These are phyloP conservation scores for Perca fluviatilis DNA, from an alignment of 2,113 vertebrate species.

Conservation along the genomic window DNA sequence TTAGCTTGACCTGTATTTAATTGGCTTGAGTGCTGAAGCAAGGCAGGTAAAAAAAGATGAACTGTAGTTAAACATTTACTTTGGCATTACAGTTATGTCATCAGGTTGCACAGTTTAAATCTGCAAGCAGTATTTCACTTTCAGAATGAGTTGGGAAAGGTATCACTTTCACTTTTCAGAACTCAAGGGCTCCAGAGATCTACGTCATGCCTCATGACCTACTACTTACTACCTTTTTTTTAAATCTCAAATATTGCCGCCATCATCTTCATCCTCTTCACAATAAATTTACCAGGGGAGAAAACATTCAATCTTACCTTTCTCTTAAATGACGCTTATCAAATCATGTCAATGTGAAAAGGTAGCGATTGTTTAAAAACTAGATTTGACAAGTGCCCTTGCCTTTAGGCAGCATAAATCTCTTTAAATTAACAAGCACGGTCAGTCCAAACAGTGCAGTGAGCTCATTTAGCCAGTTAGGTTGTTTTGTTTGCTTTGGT, in stretches of 20 bases:
- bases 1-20: conserved; percentile 12
- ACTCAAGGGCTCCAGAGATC: not conserved
- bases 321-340: not conserved
- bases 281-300: too few relatives aligned
- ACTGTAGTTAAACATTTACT: conserved; percentile 34
- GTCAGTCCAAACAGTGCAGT: conserved; percentile 20
- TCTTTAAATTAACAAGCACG: conserved; percentile 3
- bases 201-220: not conserved
- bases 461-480: conserved; percentile 32
- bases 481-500: conserved; percentile 30
- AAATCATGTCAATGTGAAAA: not conserved
- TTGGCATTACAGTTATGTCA: conserved; percentile 43
- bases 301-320: not conserved
- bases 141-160: conserved; percentile 31
- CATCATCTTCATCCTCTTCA: not conserved
- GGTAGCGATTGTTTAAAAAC: conserved; percentile 1
- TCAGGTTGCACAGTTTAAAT: conserved; percentile 26
- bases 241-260: not conserved
- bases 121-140: conserved; percentile 46
- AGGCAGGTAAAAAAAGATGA: not conserved
- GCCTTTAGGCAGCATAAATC: conserved; percentile 12
- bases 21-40: not conserved
- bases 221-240: too few relatives aligned
- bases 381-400: not conserved
- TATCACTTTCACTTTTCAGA: conserved; percentile 38